Evolutionary conservation across 2,113 vertebrate genomes (phyloP), one percentile per base, ranked within the genome.

Genomic region (Taurulus bubalis): DNA sequence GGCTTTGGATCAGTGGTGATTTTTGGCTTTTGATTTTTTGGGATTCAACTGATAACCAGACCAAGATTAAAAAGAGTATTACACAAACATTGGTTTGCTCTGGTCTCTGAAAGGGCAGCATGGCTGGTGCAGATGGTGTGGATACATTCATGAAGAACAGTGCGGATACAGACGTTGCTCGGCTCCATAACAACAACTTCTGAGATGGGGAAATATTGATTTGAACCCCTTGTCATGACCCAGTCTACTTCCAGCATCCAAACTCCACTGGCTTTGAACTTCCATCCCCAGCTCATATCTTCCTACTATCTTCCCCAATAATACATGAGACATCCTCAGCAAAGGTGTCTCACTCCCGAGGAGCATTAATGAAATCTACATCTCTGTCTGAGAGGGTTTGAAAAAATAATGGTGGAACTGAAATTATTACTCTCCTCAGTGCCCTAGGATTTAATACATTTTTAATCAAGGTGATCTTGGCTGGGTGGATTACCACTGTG

Each of bases 71-170:
- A 90, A 83, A 89, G 75, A 85, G 82, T 83, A 69, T 83, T 65
- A 71, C 83, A 85, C 84, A 87, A 90, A 91, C 85, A 85, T 82
- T 59, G 89, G 82, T 94, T 89, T 90, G 85, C 92, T 93, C 88
- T 86, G 86, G 86, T 94, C 92, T 87, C 89, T 93, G 91, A 87
- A 89, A 88, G 88, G 93, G 87, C 85, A 88, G 91, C 93, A 71
- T 60, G 92, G 93, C 94, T 94, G 93, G 90, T 95, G 92, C 92
- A 92, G 92, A 95, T 92, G 94, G 87, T 91, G 85, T 85, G 91
- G 90, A 94, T 95, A 95, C 95, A 95, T 95, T 95, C 95, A 95
- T 93, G 92, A 94, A 91, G 79, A 92, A 92, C 88, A 89, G 89
- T 93, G 92, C 82, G 83, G 87, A 94, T 92, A 92, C 90, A 92